Conservation (phyloP, 1,140 invertebrate species). For the Drosophila lini region DNA sequence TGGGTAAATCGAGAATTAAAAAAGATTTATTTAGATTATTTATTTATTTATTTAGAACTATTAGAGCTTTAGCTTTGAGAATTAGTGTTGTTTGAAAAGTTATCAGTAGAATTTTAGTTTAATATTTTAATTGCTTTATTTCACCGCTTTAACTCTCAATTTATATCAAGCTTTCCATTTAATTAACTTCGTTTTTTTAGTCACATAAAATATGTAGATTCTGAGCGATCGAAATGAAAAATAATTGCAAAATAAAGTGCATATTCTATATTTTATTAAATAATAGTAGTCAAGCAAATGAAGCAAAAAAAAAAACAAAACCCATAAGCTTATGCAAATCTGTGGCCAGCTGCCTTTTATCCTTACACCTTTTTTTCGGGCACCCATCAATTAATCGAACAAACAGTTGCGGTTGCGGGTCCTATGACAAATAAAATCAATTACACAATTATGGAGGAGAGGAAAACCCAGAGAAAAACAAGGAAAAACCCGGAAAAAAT, state of each 20-base stretch:
- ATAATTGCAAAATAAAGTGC: conserved; percentile 2
- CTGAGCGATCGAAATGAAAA: not conserved
- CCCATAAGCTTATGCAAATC: conserved; percentile 19
- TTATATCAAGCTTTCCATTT: not conserved
- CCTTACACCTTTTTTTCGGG: conserved; percentile 10
- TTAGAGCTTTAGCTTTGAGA: not conserved
- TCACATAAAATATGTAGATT: not conserved
- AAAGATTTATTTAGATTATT: not conserved
- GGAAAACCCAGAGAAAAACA: conserved; percentile 10
- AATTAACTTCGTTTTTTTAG: not conserved
- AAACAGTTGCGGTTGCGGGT: conserved; percentile 27
- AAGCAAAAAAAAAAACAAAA: not conserved
- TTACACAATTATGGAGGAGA: conserved; percentile 40
- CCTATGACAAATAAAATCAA: conserved; percentile 49
- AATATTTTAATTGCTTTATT: not conserved
- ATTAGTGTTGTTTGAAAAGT: not conserved
- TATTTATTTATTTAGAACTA: too few species aligned
- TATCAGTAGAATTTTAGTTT: not conserved
- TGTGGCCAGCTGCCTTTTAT: conserved; percentile 16
- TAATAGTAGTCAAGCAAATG: not conserved
- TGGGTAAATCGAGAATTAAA: not conserved
- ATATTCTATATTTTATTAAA: conserved; percentile 6
- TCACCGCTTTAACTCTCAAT: not conserved
- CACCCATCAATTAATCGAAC: conserved; percentile 42
- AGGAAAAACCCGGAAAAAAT: conserved; percentile 10